Base-by-base conservation (phyloP, 2,888 invertebrate species). In the Drosophila mimetica region DNA sequence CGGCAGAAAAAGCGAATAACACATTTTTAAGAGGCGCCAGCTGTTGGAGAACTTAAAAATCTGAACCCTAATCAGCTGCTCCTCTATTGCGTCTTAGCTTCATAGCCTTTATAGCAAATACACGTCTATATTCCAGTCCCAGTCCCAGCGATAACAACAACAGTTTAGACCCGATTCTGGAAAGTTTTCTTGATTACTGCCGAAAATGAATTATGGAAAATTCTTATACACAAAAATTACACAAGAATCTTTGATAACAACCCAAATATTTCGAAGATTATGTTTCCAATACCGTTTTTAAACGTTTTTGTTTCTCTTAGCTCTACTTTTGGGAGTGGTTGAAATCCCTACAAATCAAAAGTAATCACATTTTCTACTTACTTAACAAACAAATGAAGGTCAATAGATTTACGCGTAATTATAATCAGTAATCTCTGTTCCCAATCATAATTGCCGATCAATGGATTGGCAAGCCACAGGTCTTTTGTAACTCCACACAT, bases 31-130 rank as follows among this genome's bases (percentile, higher is more conserved):
- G 39, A 9, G 69, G 58, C 61, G 78, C 64, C 71, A 58, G 48
- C 22, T 34, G 30, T 41, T 22, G 47, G 53, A 20, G 34, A 70
- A 53, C 51, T 57, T 42, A 60, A 36, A 80, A 77, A 80, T 80
- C 69, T 66, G 50, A 54, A 57, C 61, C 71, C 74, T 82, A 80
- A 80, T 80, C 80, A 85, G 79, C 61, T 72, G 66, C 63, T 67
- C 63, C 50, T 53, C 55, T 65, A 82, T 74, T 85, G 86, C 86
- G 80, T 72, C 79, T 85, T 74, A 76, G 64, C 47, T 74, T 72
- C 64, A 25, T 25, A 25, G 39, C 46, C 60, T 18, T 22, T 16
- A 42, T 16, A 22, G 39, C 25, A 7, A 20, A 60, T 59, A 20
- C 41, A 25, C 30, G 9, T 60, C 37, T 25, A 1, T 25, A 9